Evolutionary conservation across 2,888 invertebrate species (phyloP), one percentile per base, ranked within the genome.

Genomic region (Dolichomitus sp.): DNA sequence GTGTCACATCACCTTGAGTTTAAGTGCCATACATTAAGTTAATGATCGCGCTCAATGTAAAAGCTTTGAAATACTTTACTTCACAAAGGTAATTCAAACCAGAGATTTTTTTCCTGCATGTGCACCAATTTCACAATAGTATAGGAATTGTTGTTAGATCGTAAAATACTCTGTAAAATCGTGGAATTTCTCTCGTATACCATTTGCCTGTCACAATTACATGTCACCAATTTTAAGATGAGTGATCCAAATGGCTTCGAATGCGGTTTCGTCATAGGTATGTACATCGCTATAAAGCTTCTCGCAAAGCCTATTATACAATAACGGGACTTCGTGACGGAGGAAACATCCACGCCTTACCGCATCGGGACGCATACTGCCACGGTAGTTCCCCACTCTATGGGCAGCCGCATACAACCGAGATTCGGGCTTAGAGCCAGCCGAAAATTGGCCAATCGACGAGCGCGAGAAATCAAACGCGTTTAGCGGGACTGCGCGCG

Each of bases 371-470:
- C 27, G 30, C 57, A 23, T 30, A 59, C n/a, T 37, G 11, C 50
- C 17, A n/a, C 45, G 66, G 2, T 50, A 4, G 3, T 68, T 57
- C 37, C 69, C 57, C 69, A 70, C 69, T 57, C 40, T 19, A 12
- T 17, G 40, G 17, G 9, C 12, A 9, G n/a, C 19, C 30, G 37
- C 17, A 0, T 37, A n/a, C 17, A 37, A n/a, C 30, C 30, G 57
- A 59, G 37, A 59, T 59, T 33, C 37, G 59, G 33, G 59, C 17
- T 33, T 17, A n/a, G 17, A 12, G 4, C 40, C 61, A 33, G 4
- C 40, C 61, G 48, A 78, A 78, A 75, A 70, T 70, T 66, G 59
- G 70, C 74, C 78, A 70, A 79, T 79, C 65, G 19, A n/a, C 33
- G 19, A 30, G 40, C 52, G 40, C 40, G 68, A 48, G 61, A 78